A percentile compares a stretch with the other conserved stretches of the same genome.
These are phyloP conservation scores for Sminthopsis crassicaudata DNA, from an alignment of 2,113 vertebrate species.

Conservation along the genomic window DNA sequence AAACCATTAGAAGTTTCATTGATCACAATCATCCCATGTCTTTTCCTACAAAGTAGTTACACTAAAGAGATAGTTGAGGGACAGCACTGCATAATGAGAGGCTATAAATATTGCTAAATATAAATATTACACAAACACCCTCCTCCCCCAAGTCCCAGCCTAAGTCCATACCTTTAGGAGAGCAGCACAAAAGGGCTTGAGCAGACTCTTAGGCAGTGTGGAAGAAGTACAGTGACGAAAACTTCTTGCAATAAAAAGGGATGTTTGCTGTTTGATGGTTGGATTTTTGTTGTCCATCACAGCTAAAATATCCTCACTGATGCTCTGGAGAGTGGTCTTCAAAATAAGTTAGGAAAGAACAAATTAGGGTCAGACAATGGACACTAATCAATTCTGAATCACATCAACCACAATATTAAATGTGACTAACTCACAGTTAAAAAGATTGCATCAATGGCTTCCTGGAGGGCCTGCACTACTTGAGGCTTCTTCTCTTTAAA, in stretches of 20 bases:
- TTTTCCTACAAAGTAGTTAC: conserved; percentile 47
- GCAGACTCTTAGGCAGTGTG: conserved; percentile 92
- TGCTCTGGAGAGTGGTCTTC: conserved; percentile 95
- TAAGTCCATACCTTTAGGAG: conserved; percentile 91
- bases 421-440: conserved; percentile 90
- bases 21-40: conserved; percentile 43
- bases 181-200: conserved; percentile 96
- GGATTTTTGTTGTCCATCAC: conserved; percentile 99
- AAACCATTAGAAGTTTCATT: conserved; percentile 23
- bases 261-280: conserved; percentile 97
- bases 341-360: conserved; percentile 46
- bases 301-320: conserved; percentile 94
- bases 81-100: background rate
- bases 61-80: background rate
- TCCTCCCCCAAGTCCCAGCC: background rate
- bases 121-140: background rate
- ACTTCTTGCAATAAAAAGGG: conserved; percentile 96
- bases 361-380: conserved; percentile 47
- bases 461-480: conserved; percentile 97
- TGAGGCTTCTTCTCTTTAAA: conserved; percentile 99
- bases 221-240: conserved; percentile 94
- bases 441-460: conserved; percentile 97
- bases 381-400: conserved; percentile 10
- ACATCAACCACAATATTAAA: conserved; percentile 32
- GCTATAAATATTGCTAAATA: conserved; percentile 6